phyloP scores from a whole-genome alignment of 2,113 vertebrate species.

The Poeciliopsis occidentalis region DNA sequence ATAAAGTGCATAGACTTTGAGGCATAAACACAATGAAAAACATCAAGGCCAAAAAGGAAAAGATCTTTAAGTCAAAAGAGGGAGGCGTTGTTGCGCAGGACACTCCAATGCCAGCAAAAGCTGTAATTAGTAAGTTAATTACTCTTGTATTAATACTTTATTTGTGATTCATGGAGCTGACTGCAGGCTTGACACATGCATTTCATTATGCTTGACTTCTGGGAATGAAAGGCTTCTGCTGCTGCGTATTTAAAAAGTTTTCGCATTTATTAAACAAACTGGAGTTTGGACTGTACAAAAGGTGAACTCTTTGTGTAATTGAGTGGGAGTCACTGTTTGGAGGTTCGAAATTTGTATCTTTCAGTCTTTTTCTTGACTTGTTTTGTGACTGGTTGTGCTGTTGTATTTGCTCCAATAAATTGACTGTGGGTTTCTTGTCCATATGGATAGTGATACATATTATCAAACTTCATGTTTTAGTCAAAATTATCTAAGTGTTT shows the following conservation, averaged over 20 bases:
- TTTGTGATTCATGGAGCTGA: constrained; percentile 69
- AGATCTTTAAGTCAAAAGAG: constrained; percentile 14
- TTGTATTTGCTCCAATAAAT: too few relatives aligned
- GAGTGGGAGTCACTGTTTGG: too few relatives aligned
- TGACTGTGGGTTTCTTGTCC: too few relatives aligned
- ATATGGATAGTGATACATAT: too few relatives aligned
- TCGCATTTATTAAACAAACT: constrained; percentile 2
- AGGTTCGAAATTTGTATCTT: neutral
- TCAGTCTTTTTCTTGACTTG: neutral
- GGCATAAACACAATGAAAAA: constrained; percentile 11
- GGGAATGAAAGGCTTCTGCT: constrained; percentile 37
- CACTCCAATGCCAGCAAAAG: constrained; percentile 39
- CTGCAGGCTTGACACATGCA: constrained; percentile 54
- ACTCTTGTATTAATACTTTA: constrained; percentile 69
- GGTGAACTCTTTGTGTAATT: neutral
- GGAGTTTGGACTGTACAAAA: constrained; percentile 2
- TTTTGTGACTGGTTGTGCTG: neutral
- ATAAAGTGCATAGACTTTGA: constrained; percentile 11
- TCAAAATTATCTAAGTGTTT: too few relatives aligned
- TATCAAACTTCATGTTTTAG: too few relatives aligned
- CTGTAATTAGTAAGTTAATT: constrained; percentile 65
- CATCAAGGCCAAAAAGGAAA: constrained; percentile 9
- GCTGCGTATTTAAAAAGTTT: constrained; percentile 14
- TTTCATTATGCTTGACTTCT: constrained; percentile 65
- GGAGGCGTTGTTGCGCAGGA: constrained; percentile 32